Evolutionary conservation across 2,797 vertebrate genomes (phyloP).

Genomic region (Nothura maculosa): DNA sequence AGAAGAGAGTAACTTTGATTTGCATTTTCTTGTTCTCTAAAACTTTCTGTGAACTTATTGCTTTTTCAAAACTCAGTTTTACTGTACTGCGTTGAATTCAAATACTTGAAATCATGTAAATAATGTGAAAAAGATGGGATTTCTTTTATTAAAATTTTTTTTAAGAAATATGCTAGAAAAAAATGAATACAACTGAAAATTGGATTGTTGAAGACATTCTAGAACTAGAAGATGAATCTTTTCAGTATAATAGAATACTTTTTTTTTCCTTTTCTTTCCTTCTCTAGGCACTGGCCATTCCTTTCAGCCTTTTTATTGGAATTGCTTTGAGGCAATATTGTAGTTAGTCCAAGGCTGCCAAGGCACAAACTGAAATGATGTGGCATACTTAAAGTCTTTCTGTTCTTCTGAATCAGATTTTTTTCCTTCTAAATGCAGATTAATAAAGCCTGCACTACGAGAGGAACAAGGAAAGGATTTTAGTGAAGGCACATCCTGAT

Average conservation of each 20-base stretch:
- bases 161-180: background rate
- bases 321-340: constrained; percentile 6
- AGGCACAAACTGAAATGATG: constrained; percentile 52
- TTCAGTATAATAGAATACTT: background rate
- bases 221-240: background rate
- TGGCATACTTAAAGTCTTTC: constrained; percentile 63
- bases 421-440: constrained; percentile 80
- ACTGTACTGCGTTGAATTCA: background rate
- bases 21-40: background rate
- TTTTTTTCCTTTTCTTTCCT: background rate
- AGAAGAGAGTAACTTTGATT: background rate
- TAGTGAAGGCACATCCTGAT: constrained; percentile 78
- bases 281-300: background rate
- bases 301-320: constrained; percentile 41
- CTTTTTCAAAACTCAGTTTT: background rate
- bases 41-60: background rate
- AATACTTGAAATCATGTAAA: background rate
- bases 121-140: fast-evolving
- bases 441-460: constrained; percentile 75
- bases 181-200: background rate
- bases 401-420: constrained; percentile 75
- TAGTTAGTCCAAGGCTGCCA: constrained; percentile 44
- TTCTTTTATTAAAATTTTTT: background rate
- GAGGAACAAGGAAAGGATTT: constrained; percentile 77
- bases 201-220: background rate